Evolutionary conservation across 1,140 invertebrate species (phyloP), one percentile per base, ranked within the genome.

Genomic region (Lepidurus apus): DNA sequence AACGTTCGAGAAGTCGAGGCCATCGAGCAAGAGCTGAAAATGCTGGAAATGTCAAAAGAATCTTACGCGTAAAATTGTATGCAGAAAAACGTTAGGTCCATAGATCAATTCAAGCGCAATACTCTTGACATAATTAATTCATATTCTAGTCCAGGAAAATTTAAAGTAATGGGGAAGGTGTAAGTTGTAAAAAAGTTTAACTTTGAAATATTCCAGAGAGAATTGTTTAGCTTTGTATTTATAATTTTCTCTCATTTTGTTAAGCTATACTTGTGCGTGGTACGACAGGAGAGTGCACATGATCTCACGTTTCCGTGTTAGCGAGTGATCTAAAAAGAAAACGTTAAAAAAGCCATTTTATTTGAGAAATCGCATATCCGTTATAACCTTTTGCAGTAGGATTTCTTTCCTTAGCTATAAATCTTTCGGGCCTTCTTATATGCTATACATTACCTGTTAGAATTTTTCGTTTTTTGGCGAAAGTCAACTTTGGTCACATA

Each of bases 11-110:
- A 86, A 91, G 91, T 91, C 73, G 42, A 93, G 44, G 73, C 43
- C 42, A 45, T 73, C 73, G 74, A 24, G n/a, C 91, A 93, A 82
- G 93, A 94, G 85, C 87, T 94, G 80, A 93, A 92, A 42, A 90
- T 92, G 83, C 88, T 95, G 43, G 92, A 93, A 83, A 91, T 93
- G 83, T 87, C 95, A 21, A 95, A 95, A 85, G 93, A 95, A 85
- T 95, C 93, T 77, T 94, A 95, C 85, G 93, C 93, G 86, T 95
- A 92, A 81, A 80, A 17, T 47, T 65, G 42, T 24, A 75, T 3
- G 13, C 24, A 42, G 1, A 24, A 75, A 65, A 65, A 65, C 8
- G 44, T 65, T 9, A 5, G n/a, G 7, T 26, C 24, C 24, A 44
- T 11, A 24, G 17, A 4, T 42, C 21, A 45, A 45, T 77, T 77